Evolutionary conservation across 2,888 invertebrate genomes (phyloP).

Genomic region (Noctua fimbriata): DNA sequence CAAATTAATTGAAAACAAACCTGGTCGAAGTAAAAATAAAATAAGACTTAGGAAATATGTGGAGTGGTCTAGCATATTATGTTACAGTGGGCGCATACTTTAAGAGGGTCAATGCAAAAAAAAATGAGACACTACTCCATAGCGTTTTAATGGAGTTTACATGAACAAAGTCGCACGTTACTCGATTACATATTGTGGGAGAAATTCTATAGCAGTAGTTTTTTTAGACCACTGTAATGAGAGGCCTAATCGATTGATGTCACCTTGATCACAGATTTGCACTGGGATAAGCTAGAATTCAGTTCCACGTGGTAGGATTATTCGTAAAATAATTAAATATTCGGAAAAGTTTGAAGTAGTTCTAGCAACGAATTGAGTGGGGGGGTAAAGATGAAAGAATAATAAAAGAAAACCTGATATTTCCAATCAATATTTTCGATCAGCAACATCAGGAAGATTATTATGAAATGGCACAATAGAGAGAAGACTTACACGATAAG

Average conservation of each 20-base stretch:
- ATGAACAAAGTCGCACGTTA: neutral
- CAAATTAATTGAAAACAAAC: constrained; percentile 66
- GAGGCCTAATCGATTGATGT: neutral
- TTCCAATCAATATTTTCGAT: neutral
- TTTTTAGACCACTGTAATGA: neutral
- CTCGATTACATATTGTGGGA: neutral
- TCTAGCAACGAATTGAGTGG: neutral
- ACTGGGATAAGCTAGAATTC: neutral
- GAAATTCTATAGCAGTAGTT: neutral
- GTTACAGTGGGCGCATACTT: neutral
- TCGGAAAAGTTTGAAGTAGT: no score
- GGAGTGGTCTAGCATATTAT: constrained; percentile 31
- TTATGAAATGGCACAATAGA: neutral
- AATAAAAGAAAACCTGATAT: neutral
- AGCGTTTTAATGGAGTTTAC: neutral
- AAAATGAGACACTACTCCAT: neutral
- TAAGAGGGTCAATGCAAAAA: constrained; percentile 12
- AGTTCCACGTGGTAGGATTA: neutral
- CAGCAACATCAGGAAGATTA: neutral
- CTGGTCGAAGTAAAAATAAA: constrained; percentile 51
- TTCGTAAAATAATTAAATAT: constrained; percentile 3
- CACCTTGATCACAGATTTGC: neutral
- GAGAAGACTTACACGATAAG: constrained; percentile 3
- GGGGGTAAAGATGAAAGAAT: neutral
- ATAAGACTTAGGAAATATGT: constrained; percentile 53